Base-by-base conservation (phyloP, 2,888 invertebrate species). In the Amblyjoppa fuscipennis region DNA sequence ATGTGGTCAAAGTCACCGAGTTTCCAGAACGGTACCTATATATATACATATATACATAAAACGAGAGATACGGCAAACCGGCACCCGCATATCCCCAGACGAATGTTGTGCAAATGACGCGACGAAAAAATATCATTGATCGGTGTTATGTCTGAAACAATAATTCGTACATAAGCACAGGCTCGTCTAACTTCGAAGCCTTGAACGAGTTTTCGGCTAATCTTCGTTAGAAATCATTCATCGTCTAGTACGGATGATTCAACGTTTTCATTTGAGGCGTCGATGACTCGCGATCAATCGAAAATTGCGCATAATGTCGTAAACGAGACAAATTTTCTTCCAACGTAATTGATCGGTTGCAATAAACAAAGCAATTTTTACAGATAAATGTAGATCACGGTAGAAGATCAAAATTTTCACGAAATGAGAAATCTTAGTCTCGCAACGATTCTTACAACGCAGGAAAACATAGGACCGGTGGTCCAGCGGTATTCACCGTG, bases 1-100 rank as follows among this genome's bases (percentile, higher is more conserved):
- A 88, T 87, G 82, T 77, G 87, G 84, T 80, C 87, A 78, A 83
- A 81, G 85, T 87, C 75, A 66, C 28, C 2, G 28, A 38, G 28
- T 31, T 51, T 66, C 38, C 28, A 66, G 68, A 38, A 68, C 76
- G 49, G 34, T 16, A 51, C 66, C 31, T 5, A 49, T 68, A 68
- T 77, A 66, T 41, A 41, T 3, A 41, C 13, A 45, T 16, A 45
- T 45, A 7, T 41, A 41, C 7, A 3, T 45, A 0, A 9, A 1
- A 11, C 2, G 66, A 68, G 7, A 68, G 13, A 64, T 34, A 64
- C 41, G 9, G 7, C 56, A 20, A 25, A 31, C 28, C 31, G 31
- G 34, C 3, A 64, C 16, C 34, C n/a, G 7, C 1, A n/a, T 31
- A 7, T 34, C 16, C 61, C 31, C 34, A 64, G 59, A 61, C 49